These are phyloP conservation scores for Rhombomys opimus DNA, from an alignment of 2,113 vertebrate genomes.

Conservation along the genomic window DNA sequence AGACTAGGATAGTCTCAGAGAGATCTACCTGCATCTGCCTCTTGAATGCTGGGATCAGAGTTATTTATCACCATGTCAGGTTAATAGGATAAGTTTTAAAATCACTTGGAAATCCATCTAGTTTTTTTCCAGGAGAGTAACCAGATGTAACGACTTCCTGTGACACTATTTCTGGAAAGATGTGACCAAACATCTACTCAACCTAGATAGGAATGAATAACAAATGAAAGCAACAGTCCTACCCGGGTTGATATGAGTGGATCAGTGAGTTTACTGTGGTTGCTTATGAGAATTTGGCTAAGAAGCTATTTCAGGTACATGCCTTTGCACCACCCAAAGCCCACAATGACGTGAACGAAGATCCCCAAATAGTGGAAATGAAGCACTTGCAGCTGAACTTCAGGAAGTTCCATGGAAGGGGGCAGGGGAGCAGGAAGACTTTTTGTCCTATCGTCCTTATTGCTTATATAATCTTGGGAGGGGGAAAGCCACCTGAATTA, in stretches of 20 bases:
- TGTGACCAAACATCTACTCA: background rate
- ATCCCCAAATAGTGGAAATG: background rate
- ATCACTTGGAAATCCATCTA: conserved; percentile 65
- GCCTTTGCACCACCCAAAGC: background rate
- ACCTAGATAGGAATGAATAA: background rate
- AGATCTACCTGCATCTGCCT: background rate
- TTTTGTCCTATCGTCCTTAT: background rate
- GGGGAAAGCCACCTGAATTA: background rate
- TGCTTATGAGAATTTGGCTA: too few species aligned
- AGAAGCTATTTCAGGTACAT: background rate
- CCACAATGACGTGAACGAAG: background rate
- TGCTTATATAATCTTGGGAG: background rate
- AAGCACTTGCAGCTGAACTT: too few species aligned
- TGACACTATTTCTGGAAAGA: background rate
- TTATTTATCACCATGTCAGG: background rate
- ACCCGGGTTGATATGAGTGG: too few species aligned
- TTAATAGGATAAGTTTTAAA: conserved; percentile 48
- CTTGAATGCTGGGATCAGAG: background rate
- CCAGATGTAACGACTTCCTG: background rate
- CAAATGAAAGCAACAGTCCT: background rate
- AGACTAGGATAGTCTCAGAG: background rate
- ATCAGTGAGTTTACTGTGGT: background rate
- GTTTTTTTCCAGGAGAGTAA: conserved; percentile 26
- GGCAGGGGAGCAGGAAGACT: too few species aligned
- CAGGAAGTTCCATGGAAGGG: background rate